Conservation (phyloP, 2,888 invertebrate species). For the Scaptodrosophila latifasciaeformis region DNA sequence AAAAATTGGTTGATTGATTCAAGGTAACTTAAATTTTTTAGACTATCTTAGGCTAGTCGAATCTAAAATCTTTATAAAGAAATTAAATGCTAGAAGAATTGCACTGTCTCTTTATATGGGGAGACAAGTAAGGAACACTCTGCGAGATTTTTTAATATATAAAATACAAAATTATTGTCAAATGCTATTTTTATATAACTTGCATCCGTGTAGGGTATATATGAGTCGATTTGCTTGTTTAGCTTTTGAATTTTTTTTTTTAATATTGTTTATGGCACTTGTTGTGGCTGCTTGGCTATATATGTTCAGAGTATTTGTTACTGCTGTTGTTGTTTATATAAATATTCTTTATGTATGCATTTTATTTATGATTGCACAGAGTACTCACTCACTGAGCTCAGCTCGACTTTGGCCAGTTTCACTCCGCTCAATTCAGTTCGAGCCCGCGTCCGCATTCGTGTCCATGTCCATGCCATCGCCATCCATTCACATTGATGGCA, state of each 20-base stretch:
- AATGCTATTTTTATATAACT: neutral
- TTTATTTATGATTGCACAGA: constrained; percentile 66
- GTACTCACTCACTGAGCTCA: constrained; percentile 40
- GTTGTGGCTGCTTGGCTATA: constrained; percentile 5
- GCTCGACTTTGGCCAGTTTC: neutral
- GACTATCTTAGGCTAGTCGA: too few species aligned
- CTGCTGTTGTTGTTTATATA: constrained; percentile 27
- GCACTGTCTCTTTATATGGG: too few species aligned
- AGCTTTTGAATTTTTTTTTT: neutral
- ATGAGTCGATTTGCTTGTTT: neutral
- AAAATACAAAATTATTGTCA: too few species aligned
- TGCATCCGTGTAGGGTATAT: neutral
- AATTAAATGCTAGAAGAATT: too few species aligned
- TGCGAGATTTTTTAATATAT: too few species aligned
- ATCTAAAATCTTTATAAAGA: too few species aligned
- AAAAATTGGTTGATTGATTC: too few species aligned
- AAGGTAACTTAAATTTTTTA: too few species aligned
- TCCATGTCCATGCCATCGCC: constrained; percentile 4
- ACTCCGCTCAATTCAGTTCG: neutral
- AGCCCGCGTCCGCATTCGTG: neutral
- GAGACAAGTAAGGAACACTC: too few species aligned
- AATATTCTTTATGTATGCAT: constrained; percentile 56
- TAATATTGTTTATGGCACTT: constrained; percentile 5
- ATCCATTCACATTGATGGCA: constrained; percentile 45
- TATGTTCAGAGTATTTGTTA: constrained; percentile 7